Evolutionary conservation across 2,797 vertebrate species (phyloP).

Genomic region (Acanthornis magna): DNA sequence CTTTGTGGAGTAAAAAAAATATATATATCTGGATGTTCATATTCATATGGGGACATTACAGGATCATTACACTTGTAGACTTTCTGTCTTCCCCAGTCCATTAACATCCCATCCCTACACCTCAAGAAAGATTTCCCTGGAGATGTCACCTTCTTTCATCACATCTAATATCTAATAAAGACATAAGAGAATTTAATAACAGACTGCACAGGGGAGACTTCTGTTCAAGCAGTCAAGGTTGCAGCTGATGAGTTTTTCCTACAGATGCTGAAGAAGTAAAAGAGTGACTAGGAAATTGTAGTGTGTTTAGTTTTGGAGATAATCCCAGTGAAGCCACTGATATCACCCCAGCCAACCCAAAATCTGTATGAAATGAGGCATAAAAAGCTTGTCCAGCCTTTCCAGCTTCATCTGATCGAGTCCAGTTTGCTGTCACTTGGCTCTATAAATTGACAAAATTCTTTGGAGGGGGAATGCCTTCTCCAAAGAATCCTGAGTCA

Average conservation of each 20-base stretch:
- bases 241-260: background rate
- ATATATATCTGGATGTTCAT: background rate
- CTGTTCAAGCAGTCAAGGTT: background rate
- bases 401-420: background rate
- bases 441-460: background rate
- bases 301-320: background rate
- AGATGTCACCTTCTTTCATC: slow-evolving; percentile 16
- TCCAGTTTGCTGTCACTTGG: background rate
- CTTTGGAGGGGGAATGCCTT: background rate
- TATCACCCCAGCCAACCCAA: background rate
- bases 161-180: slow-evolving; percentile 41
- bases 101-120: background rate
- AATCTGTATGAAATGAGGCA: background rate
- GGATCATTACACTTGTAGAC: background rate
- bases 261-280: background rate
- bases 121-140: slow-evolving; percentile 10
- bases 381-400: background rate
- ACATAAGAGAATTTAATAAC: slow-evolving; percentile 44
- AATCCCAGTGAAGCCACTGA: background rate
- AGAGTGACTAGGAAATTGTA: fast-evolving
- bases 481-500: background rate
- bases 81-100: background rate
- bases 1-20: background rate
- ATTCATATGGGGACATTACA: background rate
- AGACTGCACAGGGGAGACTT: slow-evolving; percentile 4